Percentiles rank a stretch among this genome's conserved stretches.
Conservation (phyloP, 2,888 invertebrate genomes). For the Ormyrus nitidulus region DNA sequence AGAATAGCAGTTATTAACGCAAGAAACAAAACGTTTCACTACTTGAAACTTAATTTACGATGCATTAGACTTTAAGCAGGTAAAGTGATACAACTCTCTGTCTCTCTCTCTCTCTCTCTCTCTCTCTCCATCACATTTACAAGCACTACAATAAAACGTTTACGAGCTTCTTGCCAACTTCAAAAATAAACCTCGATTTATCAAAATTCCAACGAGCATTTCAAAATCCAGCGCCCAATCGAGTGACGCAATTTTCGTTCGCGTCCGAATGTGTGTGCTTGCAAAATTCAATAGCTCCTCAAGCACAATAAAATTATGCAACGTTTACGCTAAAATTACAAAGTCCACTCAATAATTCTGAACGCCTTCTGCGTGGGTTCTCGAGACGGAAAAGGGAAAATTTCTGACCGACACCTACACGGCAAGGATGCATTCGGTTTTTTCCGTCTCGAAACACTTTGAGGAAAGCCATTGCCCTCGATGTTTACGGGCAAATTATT, state of each 20-base stretch:
- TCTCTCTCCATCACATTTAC: too few species aligned
- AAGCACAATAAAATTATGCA: slow-evolving; percentile 35
- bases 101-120: too few species aligned
- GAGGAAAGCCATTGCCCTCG: neutral
- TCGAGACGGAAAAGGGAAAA: slow-evolving; percentile 29
- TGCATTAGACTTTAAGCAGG: too few species aligned
- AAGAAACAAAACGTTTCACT: too few species aligned
- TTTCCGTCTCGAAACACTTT: neutral
- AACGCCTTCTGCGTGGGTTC: slow-evolving; percentile 24
- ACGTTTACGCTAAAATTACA: neutral
- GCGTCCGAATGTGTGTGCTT: neutral
- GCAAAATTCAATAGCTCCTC: slow-evolving; percentile 16
- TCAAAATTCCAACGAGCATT: slow-evolving; percentile 1
- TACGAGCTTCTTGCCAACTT: neutral
- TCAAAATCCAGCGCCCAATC: slow-evolving; percentile 10
- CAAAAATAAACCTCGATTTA: neutral
- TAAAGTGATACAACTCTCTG: too few species aligned
- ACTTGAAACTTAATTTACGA: too few species aligned
- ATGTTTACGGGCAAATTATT: neutral
- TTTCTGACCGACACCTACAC: neutral
- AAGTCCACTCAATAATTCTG: slow-evolving; percentile 1
- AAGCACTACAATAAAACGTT: neutral
- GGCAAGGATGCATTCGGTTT: slow-evolving; percentile 35
- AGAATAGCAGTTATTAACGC: too few species aligned
- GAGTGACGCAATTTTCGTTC: slow-evolving; percentile 4